phyloP scores from a whole-genome alignment of 2,888 invertebrate genomes.

The Podabrus alpinus region DNA sequence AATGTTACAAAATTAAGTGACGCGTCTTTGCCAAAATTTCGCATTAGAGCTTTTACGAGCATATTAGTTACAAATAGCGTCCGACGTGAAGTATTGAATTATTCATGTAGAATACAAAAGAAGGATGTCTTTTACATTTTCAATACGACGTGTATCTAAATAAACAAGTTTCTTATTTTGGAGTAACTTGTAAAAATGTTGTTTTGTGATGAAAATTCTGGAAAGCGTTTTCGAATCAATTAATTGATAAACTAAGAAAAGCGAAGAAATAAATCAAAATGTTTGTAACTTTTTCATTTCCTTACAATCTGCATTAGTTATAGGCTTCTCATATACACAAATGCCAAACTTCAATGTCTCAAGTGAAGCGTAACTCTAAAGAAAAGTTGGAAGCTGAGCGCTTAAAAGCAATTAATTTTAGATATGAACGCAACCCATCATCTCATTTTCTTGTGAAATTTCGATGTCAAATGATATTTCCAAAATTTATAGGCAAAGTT shows the following conservation, averaged over 20 bases:
- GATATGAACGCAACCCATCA: slow-evolving; percentile 1
- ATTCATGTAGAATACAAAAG: neutral
- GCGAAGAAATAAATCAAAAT: neutral
- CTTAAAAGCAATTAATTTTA: slow-evolving; percentile 1
- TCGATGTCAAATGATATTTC: neutral
- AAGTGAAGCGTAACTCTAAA: neutral
- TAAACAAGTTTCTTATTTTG: neutral
- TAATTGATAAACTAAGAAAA: neutral
- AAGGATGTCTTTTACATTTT: neutral
- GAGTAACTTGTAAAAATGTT: neutral
- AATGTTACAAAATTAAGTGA: neutral
- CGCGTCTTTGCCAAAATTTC: neutral
- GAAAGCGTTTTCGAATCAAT: neutral
- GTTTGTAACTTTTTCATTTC: neutral
- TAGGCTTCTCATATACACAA: neutral
- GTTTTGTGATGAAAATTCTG: neutral
- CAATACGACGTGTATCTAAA: neutral
- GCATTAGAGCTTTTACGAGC: neutral
- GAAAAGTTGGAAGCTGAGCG: neutral
- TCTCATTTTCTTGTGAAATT: neutral
- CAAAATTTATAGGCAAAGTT: neutral
- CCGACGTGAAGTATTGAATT: neutral
- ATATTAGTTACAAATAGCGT: neutral
- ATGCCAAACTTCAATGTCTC: slow-evolving; percentile 2
- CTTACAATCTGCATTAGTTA: neutral